phyloP scores from a whole-genome alignment of 2,797 vertebrate species.

The Tokudaia tokunoshimensis region DNA sequence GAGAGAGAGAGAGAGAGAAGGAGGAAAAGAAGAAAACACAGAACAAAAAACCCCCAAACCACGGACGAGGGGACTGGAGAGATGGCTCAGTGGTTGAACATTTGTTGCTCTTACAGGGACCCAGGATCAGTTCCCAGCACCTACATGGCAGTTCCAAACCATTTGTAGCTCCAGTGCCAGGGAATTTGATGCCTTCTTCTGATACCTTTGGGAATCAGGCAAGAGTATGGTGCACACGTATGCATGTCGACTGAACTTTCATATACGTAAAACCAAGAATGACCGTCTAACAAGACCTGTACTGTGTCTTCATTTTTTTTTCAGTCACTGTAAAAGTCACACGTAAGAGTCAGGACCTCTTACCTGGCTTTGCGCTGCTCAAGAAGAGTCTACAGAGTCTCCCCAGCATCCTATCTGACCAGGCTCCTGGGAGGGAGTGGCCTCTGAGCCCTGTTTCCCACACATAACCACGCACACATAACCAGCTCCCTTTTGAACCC shows the following conservation, averaged over 20 bases:
- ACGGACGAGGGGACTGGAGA: neutral
- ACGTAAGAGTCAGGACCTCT: neutral
- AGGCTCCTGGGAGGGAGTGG: neutral
- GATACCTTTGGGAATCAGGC: neutral
- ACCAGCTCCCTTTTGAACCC: neutral
- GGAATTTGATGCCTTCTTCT: neutral
- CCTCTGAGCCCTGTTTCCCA: neutral
- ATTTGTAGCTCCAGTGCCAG: neutral
- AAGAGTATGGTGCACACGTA: neutral
- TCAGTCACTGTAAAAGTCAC: neutral
- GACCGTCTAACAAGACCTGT: neutral
- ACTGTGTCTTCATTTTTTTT: conserved; percentile 41
- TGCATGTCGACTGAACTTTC: neutral
- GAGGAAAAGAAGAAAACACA: neutral
- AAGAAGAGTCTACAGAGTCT: neutral
- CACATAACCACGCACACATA: too few species aligned
- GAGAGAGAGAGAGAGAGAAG: too few species aligned
- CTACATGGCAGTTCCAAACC: neutral
- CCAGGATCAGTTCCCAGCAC: neutral
- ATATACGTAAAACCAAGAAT: neutral
- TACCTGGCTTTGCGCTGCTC: neutral
- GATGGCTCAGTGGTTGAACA: neutral
- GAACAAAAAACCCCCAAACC: neutral
- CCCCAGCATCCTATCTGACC: neutral
- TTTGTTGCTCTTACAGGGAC: neutral